Evolutionary conservation across 2,113 vertebrate genomes (phyloP).

Genomic region (Mesoclemmys tuberculata): DNA sequence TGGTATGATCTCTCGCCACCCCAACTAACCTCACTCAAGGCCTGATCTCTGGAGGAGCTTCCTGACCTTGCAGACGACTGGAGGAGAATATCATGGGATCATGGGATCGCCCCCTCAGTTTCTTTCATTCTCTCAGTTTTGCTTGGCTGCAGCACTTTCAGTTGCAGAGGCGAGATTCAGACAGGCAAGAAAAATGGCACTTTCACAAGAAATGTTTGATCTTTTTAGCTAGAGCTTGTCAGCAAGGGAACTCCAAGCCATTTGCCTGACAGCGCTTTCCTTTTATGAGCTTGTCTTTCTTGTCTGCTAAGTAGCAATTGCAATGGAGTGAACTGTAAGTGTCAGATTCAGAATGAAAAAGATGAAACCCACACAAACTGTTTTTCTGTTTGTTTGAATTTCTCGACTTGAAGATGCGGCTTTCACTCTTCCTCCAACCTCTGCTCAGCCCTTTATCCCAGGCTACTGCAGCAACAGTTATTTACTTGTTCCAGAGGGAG

Average conservation of each 20-base stretch:
- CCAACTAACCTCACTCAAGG: too few relatives aligned
- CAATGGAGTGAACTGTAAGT: not conserved
- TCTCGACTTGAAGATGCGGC: not conserved
- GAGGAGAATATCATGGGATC: not conserved
- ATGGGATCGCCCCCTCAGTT: not conserved
- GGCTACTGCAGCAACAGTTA: not conserved
- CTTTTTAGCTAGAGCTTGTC: not conserved
- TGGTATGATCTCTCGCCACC: not conserved
- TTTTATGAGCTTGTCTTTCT: not conserved
- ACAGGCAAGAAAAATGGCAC: not conserved
- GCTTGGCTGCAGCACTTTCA: not conserved
- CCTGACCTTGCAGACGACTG: not conserved
- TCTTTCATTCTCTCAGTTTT: not conserved
- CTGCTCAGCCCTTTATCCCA: not conserved
- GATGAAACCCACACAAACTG: not conserved
- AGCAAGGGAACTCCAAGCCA: not conserved
- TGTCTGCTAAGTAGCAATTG: not conserved
- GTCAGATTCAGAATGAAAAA: not conserved
- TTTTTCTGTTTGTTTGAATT: not conserved
- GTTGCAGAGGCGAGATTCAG: not conserved
- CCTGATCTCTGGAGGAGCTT: too few relatives aligned
- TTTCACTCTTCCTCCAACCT: not conserved
- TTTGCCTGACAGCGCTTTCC: not conserved
- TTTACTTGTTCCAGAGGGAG: not conserved
- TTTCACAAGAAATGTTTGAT: too few relatives aligned